Conservation (phyloP, 1,140 invertebrate genomes). For the Lordiphosa collinella region DNA sequence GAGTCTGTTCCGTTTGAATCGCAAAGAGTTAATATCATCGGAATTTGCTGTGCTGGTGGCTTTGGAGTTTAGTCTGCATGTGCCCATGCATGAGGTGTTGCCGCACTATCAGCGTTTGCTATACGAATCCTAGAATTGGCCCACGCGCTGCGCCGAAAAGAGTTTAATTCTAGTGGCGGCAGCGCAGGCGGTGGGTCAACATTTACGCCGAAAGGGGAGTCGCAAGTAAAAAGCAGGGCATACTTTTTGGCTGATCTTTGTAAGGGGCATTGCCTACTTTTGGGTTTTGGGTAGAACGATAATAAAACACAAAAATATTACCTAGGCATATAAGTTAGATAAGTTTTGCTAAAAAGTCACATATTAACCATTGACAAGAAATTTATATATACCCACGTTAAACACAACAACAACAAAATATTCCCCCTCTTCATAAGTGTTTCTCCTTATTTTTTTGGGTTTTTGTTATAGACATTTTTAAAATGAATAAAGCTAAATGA, state of each 20-base stretch:
- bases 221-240: constrained; percentile 36
- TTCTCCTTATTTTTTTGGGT: constrained; percentile 48
- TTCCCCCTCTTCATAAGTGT: constrained; percentile 41
- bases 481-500: constrained; percentile 52
- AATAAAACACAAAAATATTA: constrained; percentile 17
- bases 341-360: constrained; percentile 19
- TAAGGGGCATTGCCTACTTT: constrained; percentile 50
- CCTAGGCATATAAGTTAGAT: constrained; percentile 21
- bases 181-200: constrained; percentile 61
- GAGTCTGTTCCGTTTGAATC: constrained; percentile 92
- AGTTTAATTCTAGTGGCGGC: constrained; percentile 57
- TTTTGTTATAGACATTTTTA: constrained; percentile 67
- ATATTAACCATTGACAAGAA: constrained; percentile 20
- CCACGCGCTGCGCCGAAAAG: constrained; percentile 67
- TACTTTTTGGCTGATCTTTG: constrained; percentile 26
- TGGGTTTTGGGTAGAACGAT: constrained; percentile 46
- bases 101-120: constrained; percentile 96
- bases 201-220: constrained; percentile 62
- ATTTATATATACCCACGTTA: constrained; percentile 21
- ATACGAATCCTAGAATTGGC: constrained; percentile 87
- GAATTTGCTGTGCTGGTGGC: constrained; percentile 97
- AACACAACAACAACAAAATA: neutral
- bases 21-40: constrained; percentile 93
- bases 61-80: constrained; percentile 95
- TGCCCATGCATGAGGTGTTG: constrained; percentile 94